Evolutionary conservation across 2,888 invertebrate genomes (phyloP).

Genomic region (Acrobasis consociella): DNA sequence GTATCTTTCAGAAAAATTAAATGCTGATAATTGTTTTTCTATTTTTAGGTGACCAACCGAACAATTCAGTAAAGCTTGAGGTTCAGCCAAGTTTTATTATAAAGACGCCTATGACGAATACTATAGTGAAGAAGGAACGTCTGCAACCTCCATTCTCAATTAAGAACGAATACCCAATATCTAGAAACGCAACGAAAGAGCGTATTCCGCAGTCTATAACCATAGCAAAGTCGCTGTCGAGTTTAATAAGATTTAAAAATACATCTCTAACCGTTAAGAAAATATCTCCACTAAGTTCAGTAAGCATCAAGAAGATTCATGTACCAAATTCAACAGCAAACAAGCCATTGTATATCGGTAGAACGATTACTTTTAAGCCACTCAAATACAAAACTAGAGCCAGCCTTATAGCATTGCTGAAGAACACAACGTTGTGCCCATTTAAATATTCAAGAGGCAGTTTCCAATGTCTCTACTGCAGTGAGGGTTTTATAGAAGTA

Average conservation of each 20-base stretch:
- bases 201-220: neutral
- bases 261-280: neutral
- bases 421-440: constrained; percentile 3
- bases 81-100: neutral
- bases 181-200: neutral
- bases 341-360: constrained; percentile 11
- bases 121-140: neutral
- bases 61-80: constrained; percentile 1
- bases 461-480: neutral
- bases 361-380: constrained; percentile 14
- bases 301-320: neutral
- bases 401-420: neutral
- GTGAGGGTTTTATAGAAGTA: neutral
- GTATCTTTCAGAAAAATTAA: constrained; percentile 39
- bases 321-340: neutral
- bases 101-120: neutral
- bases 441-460: neutral
- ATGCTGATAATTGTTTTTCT: constrained; percentile 56
- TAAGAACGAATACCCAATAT: neutral
- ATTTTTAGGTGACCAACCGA: constrained; percentile 67
- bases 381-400: neutral
- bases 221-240: neutral
- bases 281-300: neutral
- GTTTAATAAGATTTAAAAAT: neutral
- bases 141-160: neutral